These are phyloP conservation scores for Epizoanthus ramosus DNA, from an alignment of 92 coral and sea anemone genomes.

Conservation along the genomic window DNA sequence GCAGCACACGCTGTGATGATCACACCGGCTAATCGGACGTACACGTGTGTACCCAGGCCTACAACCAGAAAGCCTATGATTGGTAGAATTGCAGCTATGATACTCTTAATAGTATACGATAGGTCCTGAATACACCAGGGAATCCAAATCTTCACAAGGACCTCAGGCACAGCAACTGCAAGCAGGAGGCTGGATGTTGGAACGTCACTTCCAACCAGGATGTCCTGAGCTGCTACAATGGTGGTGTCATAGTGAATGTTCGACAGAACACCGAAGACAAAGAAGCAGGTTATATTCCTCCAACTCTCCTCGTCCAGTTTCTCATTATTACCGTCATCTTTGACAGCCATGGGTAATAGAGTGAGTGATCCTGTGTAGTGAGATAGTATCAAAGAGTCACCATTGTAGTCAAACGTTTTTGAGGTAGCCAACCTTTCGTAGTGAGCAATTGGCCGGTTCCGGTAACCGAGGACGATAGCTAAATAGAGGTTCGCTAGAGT, in stretches of 20 bases:
- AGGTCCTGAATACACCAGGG: slow-evolving; percentile 24
- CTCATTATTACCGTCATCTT: neutral
- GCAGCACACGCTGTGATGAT: neutral
- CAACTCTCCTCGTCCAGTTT: slow-evolving; percentile 17
- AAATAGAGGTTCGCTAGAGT: too few relatives aligned
- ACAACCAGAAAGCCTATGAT: slow-evolving; percentile 15
- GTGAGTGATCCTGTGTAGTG: too few relatives aligned
- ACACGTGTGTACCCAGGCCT: slow-evolving; percentile 32
- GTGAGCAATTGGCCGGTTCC: too few relatives aligned
- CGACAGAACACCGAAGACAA: slow-evolving; percentile 10
- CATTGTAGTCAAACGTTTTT: too few relatives aligned
- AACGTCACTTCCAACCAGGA: slow-evolving; percentile 28
- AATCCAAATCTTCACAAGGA: slow-evolving; percentile 8
- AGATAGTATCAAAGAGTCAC: too few relatives aligned
- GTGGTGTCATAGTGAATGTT: slow-evolving; percentile 22
- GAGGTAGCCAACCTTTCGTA: too few relatives aligned
- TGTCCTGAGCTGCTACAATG: slow-evolving; percentile 32
- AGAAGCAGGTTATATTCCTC: slow-evolving; percentile 29
- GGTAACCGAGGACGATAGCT: too few relatives aligned
- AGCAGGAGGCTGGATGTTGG: slow-evolving; percentile 21
- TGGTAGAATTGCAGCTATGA: slow-evolving; percentile 25
- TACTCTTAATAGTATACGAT: neutral
- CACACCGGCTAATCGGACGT: slow-evolving; percentile 9
- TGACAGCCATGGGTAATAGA: too few relatives aligned
- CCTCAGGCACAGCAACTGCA: slow-evolving; percentile 13